Base-by-base conservation (phyloP, 2,888 invertebrate species). In the Hydropsyche betteni region DNA sequence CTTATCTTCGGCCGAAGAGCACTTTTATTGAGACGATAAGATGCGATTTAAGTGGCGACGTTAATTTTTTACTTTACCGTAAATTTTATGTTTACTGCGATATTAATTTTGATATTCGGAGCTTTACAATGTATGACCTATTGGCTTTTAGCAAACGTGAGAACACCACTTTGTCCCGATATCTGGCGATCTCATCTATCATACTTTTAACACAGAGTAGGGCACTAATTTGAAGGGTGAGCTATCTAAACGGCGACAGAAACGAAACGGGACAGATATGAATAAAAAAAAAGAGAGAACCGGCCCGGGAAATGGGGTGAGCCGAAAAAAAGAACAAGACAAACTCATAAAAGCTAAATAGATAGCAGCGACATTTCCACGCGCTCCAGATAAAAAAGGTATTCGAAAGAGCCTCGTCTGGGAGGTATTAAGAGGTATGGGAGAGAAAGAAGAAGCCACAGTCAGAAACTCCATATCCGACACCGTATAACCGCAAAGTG, bases 321-420 rank as follows among this genome's bases (percentile, higher is more conserved):
- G 33, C 55, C 58, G 14, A 58, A 72, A 64, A 72, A 71, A 55
- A 34, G 53, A 14, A 72, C 38, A 58, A 61, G 72, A 38, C 58
- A 50, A 72, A 72, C 61, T 72, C 72, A 58, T 72, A 72, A 72
- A 72, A 72, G 72, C 61, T 72, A 72, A 72, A 72, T 58, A 72
- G 72, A 72, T 72, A 72, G 72, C 72, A 58, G 24, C 72, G 8
- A 55, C 58, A 58, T 72, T 72, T 72, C 72, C 55, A 72, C 72
- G 44, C 72, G 72, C 72, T 72, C 58, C 34, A 72, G 72, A 72
- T 72, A 70, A 70, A 70, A 70, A 70, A 70, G 70, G 70, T 70
- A 70, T 70, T 70, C 51, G 70, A 70, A 53, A 53, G 53, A 33
- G 70, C 52, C 53, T 70, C 33, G 52, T 53, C 24, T 52, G 72